Evolutionary conservation across 2,113 vertebrate genomes (phyloP).

Genomic region (Oreochromis aureus): DNA sequence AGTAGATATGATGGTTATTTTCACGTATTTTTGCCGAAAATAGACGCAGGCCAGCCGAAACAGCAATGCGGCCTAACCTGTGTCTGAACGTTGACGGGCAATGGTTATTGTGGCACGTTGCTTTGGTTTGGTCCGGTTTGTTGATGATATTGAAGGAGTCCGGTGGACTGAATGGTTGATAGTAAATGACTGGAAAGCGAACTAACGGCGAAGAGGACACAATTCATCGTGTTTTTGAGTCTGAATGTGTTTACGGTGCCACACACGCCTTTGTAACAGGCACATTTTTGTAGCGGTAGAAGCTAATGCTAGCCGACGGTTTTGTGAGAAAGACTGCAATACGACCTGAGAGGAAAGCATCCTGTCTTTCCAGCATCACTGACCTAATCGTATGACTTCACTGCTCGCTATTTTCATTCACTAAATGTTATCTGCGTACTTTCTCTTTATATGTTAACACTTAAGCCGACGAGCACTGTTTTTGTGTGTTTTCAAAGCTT

Average conservation of each 20-base stretch:
- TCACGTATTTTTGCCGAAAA: constrained; percentile 51
- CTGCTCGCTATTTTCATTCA: neutral
- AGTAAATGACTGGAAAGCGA: constrained; percentile 40
- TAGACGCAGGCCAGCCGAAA: constrained; percentile 58
- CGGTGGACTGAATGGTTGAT: constrained; percentile 39
- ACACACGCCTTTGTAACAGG: constrained; percentile 26
- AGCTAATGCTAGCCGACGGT: constrained; percentile 68
- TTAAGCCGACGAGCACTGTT: neutral
- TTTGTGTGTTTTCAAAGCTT: neutral
- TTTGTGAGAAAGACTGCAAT: constrained; percentile 53
- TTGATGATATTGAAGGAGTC: constrained; percentile 71
- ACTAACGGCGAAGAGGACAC: neutral
- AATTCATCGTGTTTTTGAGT: neutral
- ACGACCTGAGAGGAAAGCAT: constrained; percentile 46
- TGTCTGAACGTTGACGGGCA: constrained; percentile 71
- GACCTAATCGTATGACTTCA: constrained; percentile 11
- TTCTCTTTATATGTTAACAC: neutral
- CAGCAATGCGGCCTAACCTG: constrained; percentile 74
- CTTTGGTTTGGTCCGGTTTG: constrained; percentile 80
- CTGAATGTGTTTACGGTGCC: neutral
- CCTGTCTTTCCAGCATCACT: constrained; percentile 41
- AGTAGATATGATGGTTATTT: constrained; percentile 51
- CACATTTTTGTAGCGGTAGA: constrained; percentile 55
- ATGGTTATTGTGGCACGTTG: constrained; percentile 81
- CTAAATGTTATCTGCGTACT: neutral